Evolutionary conservation across 2,888 invertebrate species (phyloP).

Genomic region (Beris morrisii): DNA sequence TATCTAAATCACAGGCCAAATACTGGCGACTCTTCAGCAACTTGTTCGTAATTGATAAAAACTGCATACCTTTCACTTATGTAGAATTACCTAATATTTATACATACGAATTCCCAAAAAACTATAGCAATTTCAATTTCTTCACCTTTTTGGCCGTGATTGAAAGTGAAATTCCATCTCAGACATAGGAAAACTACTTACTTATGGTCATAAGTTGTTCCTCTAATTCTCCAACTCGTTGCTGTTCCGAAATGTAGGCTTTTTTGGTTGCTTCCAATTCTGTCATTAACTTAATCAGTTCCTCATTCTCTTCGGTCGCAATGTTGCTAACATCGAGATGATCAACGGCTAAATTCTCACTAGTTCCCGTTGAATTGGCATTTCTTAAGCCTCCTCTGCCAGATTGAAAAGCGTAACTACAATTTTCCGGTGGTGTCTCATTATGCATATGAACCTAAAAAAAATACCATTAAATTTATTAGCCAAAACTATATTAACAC

Average conservation of each 20-base stretch:
- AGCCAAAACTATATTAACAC: too few relatives aligned
- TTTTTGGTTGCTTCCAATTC: slow-evolving; percentile 72
- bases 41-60: too few relatives aligned
- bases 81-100: too few relatives aligned
- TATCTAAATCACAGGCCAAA: too few relatives aligned
- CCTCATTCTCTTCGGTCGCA: slow-evolving; percentile 52
- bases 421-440: slow-evolving; percentile 45
- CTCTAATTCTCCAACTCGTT: slow-evolving; percentile 72
- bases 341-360: slow-evolving; percentile 42
- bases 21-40: too few relatives aligned
- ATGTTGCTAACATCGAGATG: slow-evolving; percentile 40
- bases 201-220: slow-evolving; percentile 69
- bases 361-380: slow-evolving; percentile 50
- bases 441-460: slow-evolving; percentile 44
- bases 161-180: too few relatives aligned
- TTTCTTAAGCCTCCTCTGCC: slow-evolving; percentile 41
- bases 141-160: too few relatives aligned
- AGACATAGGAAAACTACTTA: slow-evolving; percentile 40
- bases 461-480: background rate
- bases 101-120: too few relatives aligned
- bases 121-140: too few relatives aligned
- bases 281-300: slow-evolving; percentile 62
- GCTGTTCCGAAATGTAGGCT: slow-evolving; percentile 70
- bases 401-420: slow-evolving; percentile 45
- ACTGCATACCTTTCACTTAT: too few relatives aligned